A percentile compares a stretch with the other conserved stretches of the same genome.
Evolutionary conservation across 2,888 invertebrate species (phyloP).

Genomic region (Archips xylosteana): DNA sequence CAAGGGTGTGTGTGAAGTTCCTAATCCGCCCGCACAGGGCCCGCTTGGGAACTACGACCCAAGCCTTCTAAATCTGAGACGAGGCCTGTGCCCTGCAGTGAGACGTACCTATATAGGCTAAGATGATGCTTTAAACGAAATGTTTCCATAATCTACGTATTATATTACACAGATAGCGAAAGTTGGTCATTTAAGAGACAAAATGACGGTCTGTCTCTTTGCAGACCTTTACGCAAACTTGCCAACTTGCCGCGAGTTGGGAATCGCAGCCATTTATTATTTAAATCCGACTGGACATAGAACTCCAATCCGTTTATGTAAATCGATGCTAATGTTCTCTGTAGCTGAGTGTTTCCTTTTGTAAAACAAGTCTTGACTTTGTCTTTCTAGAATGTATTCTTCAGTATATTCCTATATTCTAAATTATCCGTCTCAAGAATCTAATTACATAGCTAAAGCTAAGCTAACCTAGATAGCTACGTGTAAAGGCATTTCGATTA

Average conservation of each 20-base stretch:
- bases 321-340: constrained; percentile 69
- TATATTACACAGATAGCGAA: background rate
- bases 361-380: constrained; percentile 32
- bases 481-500: background rate
- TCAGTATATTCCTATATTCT: background rate
- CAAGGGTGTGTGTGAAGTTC: no score
- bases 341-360: constrained; percentile 53
- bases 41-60: no score
- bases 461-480: no score
- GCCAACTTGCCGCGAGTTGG: constrained; percentile 48
- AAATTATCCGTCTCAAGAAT: background rate
- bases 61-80: no score
- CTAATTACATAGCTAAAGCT: background rate
- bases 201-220: constrained; percentile 36
- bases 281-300: constrained; percentile 69
- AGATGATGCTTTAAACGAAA: background rate
- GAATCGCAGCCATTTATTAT: constrained; percentile 67
- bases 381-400: constrained; percentile 9
- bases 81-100: no score
- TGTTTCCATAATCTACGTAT: background rate
- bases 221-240: constrained; percentile 47
- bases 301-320: constrained; percentile 74
- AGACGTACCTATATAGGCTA: no score
- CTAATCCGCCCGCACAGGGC: no score
- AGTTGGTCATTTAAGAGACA: constrained; percentile 13